Percentiles rank a stretch among this genome's conserved stretches.
These are phyloP conservation scores for Tinamus guttatus DNA, from an alignment of 2,113 vertebrate genomes.

Conservation along the genomic window DNA sequence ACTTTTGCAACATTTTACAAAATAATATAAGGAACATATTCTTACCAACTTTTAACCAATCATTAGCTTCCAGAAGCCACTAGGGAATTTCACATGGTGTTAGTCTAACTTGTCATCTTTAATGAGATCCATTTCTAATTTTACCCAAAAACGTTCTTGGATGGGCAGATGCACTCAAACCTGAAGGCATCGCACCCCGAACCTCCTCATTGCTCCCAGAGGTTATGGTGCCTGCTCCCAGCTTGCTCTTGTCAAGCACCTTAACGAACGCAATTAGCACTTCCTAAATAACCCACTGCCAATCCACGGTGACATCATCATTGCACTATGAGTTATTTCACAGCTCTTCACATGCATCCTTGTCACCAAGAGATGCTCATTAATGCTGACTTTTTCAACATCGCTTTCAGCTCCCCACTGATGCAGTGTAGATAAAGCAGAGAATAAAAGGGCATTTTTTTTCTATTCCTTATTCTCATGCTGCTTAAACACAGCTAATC, in stretches of 20 bases:
- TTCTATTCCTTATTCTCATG: background rate
- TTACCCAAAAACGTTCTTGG: slow-evolving; percentile 9
- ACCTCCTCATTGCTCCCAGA: background rate
- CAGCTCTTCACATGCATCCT: background rate
- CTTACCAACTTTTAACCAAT: slow-evolving; percentile 25
- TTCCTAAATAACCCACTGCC: background rate
- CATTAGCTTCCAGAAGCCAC: slow-evolving; percentile 6
- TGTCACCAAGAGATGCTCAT: background rate
- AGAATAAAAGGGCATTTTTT: background rate
- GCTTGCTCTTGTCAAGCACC: slow-evolving; percentile 13
- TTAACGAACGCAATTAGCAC: slow-evolving; percentile 42
- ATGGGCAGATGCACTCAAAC: slow-evolving; percentile 44
- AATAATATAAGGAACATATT: background rate
- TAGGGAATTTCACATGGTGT: background rate
- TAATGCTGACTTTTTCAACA: background rate
- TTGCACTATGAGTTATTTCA: background rate
- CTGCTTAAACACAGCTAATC: background rate
- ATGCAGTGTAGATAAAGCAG: background rate
- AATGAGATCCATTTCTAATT: slow-evolving; percentile 43
- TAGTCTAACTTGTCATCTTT: slow-evolving; percentile 15
- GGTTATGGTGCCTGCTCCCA: background rate
- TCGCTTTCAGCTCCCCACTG: background rate
- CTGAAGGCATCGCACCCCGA: background rate
- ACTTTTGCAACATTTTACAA: background rate
- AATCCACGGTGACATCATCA: background rate